Base-by-base conservation (phyloP, 2,797 vertebrate genomes). In the Halcyon leucocephala region DNA sequence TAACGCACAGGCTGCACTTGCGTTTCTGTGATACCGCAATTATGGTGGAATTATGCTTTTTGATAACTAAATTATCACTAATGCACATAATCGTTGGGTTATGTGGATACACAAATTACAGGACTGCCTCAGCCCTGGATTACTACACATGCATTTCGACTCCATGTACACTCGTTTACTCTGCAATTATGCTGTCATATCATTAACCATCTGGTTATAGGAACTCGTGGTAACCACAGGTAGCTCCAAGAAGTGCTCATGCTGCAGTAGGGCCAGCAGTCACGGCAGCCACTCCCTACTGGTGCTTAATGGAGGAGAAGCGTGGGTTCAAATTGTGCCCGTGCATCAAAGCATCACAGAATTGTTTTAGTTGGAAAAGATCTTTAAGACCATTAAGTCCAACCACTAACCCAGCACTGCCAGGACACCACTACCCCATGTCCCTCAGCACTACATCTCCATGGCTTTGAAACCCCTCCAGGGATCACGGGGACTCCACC, bases 21-120 rank as follows among this genome's bases (percentile, higher is more conserved):
- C 16, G 2, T 78, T 16, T 5, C 90, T 5, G 65, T 35, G 78
- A 39, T 10, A 18, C 86, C 1, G 15, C 92, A 91, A 88, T 90
- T 95, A 88, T 65, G 8, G 14, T 2, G 62, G 78, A 89, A 94
- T 82, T 90, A 70, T 70, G 91, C 80, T 89, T 83, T 84, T 76
- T 93, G 91, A 95, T 97, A 94, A 93, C 82, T 91, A 80, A 96
- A 97, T 96, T 76, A 94, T 67, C 93, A 39, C 73, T 86, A 95
- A 95, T 85, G 91, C 93, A 92, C 87, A 49, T 90, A 91, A 95
- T 94, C 42, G 66, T 15, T 22, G 11, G 95, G 96, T 94, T 86
- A 79, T 20, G 85, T 20, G 80, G 91, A 78, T 89, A 64, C 82
- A 95, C 91, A 93, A 96, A 95, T 96, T 91, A 94, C 90, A 95